Evolutionary conservation across 2,888 invertebrate species (phyloP), one percentile per base, ranked within the genome.

Genomic region (Diadegma fenestrale): DNA sequence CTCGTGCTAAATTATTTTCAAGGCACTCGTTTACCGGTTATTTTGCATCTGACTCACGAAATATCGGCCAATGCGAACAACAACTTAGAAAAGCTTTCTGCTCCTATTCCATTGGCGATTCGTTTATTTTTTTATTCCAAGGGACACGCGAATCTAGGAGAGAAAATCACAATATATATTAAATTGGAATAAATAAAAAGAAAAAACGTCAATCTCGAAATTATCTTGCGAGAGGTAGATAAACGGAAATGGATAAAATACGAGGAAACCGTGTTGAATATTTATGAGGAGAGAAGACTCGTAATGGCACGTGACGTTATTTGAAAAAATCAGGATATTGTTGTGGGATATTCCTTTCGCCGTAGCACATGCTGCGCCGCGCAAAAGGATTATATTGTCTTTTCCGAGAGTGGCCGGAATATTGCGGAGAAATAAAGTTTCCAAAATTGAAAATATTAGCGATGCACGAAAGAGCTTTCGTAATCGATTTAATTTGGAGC

Each of bases 301-400:
- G 58, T 26, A 58, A 58, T 58, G 58, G 58, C 58, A 58, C 26
- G 26, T 58, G 58, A 58, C 58, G 58, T 58, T 26, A 26, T 58
- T 58, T 26, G 26, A 26, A 54, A 37, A 26, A 22, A 58, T 66
- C 66, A 30, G 8, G 68, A 68, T 48, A 68, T 26, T 45, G 45
- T 68, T 30, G 45, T 17, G 26, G 26, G 43, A 68, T 45, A 68
- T 17, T 19, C 7, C 12, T 41, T 41, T 41, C n/a, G n/a, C n/a
- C n/a, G 4, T 41, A 12, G 37, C 68, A 68, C 68, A 45, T 68
- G 68, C 17, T 68, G 26, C 45, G 2, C 68, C 45, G 22, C n/a
- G n/a, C n/a, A n/a, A 17, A 45, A 68, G 14, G 45, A 68, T 68
- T 45, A 68, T 8, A 19, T 58, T 58, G 26, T 58, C 26, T 26